Conservation (phyloP, 92 coral and sea anemone species). For the Palythoa grandiflora region DNA sequence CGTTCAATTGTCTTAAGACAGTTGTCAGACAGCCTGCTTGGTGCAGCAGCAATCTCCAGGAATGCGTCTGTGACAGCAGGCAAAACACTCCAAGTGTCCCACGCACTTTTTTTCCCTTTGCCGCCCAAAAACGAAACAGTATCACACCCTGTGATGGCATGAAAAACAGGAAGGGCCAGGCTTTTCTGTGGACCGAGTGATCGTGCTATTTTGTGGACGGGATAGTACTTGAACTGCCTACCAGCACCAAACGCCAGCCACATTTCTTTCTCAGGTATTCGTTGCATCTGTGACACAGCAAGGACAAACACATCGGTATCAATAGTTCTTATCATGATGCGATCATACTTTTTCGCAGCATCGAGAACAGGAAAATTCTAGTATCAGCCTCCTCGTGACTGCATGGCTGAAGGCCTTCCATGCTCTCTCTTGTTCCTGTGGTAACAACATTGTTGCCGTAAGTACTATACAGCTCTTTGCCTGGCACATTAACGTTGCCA, state of each 20-base stretch:
- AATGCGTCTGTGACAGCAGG: constrained; percentile 49
- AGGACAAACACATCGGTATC: constrained; percentile 56
- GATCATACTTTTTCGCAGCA: constrained; percentile 11
- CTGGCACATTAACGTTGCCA: constrained; percentile 2
- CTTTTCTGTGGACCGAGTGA: constrained; percentile 65
- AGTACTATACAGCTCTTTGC: constrained; percentile 33
- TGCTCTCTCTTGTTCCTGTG: background rate
- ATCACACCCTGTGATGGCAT: constrained; percentile 29
- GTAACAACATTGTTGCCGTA: constrained; percentile 1
- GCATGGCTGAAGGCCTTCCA: constrained; percentile 55
- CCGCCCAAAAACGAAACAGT: background rate
- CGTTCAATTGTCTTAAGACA: constrained; percentile 39
- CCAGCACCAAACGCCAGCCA: constrained; percentile 62
- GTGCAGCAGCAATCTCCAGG: constrained; percentile 58
- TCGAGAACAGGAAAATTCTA: constrained; percentile 35
- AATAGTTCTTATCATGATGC: constrained; percentile 30
- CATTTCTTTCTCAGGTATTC: constrained; percentile 45
- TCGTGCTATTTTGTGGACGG: constrained; percentile 57
- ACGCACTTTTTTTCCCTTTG: constrained; percentile 15
- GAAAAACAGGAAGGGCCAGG: constrained; percentile 5
- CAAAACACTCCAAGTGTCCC: constrained; percentile 64
- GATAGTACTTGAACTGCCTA: constrained; percentile 38
- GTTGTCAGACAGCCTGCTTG: constrained; percentile 36
- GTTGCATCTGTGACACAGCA: constrained; percentile 52
- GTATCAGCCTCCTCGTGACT: constrained; percentile 57